Conservation (phyloP, 1,140 invertebrate genomes). For the Euura saliciscinereae region DNA sequence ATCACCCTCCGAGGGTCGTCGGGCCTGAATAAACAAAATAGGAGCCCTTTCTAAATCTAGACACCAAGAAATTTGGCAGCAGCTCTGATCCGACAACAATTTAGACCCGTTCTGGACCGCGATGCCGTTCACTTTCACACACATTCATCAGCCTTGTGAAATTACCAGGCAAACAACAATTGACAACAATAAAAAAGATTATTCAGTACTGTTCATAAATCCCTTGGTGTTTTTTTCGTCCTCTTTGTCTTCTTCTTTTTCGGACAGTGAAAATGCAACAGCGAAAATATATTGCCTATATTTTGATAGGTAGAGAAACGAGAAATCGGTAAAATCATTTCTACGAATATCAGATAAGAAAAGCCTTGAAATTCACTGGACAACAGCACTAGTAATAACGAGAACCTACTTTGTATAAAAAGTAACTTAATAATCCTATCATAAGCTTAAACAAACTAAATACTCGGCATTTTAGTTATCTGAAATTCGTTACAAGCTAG, state of each 20-base stretch:
- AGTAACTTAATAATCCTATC: too few species aligned
- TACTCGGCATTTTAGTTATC: not conserved
- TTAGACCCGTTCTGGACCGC: too few species aligned
- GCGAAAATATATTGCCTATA: not conserved
- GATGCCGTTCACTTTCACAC: too few species aligned
- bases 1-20: not conserved
- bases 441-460: not conserved
- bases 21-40: not conserved
- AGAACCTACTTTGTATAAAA: not conserved
- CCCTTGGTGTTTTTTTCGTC: slow-evolving; percentile 3
- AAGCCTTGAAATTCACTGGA: not conserved
- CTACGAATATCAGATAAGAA: slow-evolving; percentile 1
- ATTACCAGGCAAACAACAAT: too few species aligned
- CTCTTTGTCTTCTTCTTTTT: not conserved
- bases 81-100: not conserved
- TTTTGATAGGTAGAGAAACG: not conserved
- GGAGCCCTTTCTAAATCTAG: not conserved
- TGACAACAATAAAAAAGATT: not conserved
- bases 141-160: too few species aligned
- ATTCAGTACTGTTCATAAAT: not conserved
- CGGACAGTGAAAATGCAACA: too few species aligned
- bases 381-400: not conserved
- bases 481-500: not conserved
- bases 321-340: not conserved
- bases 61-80: slow-evolving; percentile 5